Percentiles rank a stretch among this genome's conserved stretches.
phyloP scores from a whole-genome alignment of 2,797 vertebrate genomes.

The Holocentrus rufus region DNA sequence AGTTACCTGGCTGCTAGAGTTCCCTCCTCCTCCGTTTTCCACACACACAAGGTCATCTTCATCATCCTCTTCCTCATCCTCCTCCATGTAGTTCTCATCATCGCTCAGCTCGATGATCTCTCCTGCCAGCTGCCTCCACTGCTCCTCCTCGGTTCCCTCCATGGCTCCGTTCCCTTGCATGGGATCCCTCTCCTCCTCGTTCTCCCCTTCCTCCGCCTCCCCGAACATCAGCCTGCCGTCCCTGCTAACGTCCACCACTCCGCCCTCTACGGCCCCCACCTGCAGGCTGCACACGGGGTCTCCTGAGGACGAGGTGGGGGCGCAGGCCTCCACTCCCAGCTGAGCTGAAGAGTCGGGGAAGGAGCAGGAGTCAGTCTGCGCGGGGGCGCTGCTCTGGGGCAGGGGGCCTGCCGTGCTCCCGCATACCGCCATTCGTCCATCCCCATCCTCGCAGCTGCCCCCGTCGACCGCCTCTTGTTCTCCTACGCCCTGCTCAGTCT shows the following conservation, averaged over 20 bases:
- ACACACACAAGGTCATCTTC: constrained; percentile 92
- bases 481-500: constrained; percentile 83
- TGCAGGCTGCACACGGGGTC: constrained; percentile 74
- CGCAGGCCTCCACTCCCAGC: constrained; percentile 60
- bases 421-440: constrained; percentile 76
- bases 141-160: constrained; percentile 68
- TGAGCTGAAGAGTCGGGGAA: constrained; percentile 76
- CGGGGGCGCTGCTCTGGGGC: constrained; percentile 14
- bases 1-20: constrained; percentile 68
- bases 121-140: constrained; percentile 75
- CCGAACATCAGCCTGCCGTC: constrained; percentile 74
- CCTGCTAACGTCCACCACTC: constrained; percentile 76
- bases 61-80: constrained; percentile 87
- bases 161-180: constrained; percentile 38
- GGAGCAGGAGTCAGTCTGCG: constrained; percentile 57
- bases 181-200: constrained; percentile 46
- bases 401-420: constrained; percentile 52
- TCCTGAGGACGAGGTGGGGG: constrained; percentile 71
- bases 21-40: constrained; percentile 86
- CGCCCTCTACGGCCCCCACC: constrained; percentile 55
- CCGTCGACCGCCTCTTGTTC: constrained; percentile 28
- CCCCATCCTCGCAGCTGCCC: constrained; percentile 58
- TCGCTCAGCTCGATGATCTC: constrained; percentile 86
- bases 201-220: constrained; percentile 80
- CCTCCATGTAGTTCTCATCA: constrained; percentile 90